These are phyloP conservation scores for Bombus turneri DNA, from an alignment of 1,140 invertebrate species.

Conservation along the genomic window DNA sequence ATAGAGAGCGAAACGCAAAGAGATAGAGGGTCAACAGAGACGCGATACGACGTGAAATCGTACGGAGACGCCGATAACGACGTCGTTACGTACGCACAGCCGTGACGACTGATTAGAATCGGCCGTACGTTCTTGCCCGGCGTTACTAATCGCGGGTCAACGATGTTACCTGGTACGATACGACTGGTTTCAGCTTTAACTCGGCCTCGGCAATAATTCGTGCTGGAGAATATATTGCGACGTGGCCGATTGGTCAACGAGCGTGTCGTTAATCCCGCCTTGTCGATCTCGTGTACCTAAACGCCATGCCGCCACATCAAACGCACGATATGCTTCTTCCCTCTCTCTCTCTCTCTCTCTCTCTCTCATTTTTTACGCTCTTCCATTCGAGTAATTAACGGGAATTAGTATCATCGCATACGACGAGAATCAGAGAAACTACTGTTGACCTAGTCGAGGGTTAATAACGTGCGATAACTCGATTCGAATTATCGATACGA, in stretches of 20 bases:
- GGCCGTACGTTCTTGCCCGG: constrained; percentile 61
- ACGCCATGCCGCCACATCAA: background rate
- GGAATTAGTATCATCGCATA: background rate
- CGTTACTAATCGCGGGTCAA: constrained; percentile 67
- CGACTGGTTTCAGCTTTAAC: constrained; percentile 34
- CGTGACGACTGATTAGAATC: constrained; percentile 70
- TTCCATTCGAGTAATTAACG: background rate
- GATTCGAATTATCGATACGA: constrained; percentile 3
- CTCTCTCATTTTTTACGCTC: background rate
- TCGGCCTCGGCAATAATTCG: constrained; percentile 42
- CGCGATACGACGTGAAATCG: constrained; percentile 39
- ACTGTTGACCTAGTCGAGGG: background rate
- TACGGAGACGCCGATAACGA: constrained; percentile 67
- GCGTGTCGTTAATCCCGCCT: constrained; percentile 33
- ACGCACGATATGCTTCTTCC: background rate
- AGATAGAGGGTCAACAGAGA: constrained; percentile 3
- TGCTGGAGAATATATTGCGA: constrained; percentile 43
- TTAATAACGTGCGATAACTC: constrained; percentile 17
- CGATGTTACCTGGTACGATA: constrained; percentile 61
- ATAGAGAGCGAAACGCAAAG: background rate
- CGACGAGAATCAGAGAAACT: too few relatives aligned
- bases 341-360: background rate
- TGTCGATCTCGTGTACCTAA: constrained; percentile 28
- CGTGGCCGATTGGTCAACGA: constrained; percentile 26
- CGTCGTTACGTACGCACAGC: constrained; percentile 64